phyloP scores from a whole-genome alignment of 1,140 invertebrate species.

The Solenopsis invicta region DNA sequence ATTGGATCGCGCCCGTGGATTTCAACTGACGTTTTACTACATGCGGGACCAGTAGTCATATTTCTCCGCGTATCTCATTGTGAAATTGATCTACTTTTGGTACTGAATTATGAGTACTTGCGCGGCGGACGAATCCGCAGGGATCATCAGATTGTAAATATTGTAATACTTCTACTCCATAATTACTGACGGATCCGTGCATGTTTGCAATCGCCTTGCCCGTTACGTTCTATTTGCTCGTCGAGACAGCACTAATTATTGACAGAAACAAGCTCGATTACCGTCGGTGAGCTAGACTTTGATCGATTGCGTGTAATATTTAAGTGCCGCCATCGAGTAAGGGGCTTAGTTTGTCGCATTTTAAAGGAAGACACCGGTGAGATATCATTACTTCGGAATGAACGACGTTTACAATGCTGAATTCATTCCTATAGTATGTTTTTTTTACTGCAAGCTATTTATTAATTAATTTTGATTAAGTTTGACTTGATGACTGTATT shows the following conservation, averaged over 20 bases:
- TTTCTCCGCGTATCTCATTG: not conserved
- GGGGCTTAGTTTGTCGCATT: conserved; percentile 14
- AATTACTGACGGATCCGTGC: not conserved
- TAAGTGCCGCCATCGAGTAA: conserved; percentile 12
- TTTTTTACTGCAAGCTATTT: not conserved
- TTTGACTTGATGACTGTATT: not conserved
- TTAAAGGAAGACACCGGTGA: not conserved
- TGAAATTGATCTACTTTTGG: conserved; percentile 54
- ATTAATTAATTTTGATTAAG: not conserved
- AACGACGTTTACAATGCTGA: conserved; percentile 7
- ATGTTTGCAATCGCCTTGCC: not conserved
- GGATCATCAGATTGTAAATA: conserved; percentile 53
- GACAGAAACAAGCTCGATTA: conserved; percentile 42
- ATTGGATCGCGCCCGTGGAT: not conserved
- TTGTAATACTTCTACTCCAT: conserved; percentile 35
- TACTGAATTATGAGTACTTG: not conserved
- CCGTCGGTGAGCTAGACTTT: conserved; percentile 21
- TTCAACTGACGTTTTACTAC: conserved; percentile 53
- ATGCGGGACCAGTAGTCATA: not conserved
- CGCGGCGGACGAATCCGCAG: not conserved
- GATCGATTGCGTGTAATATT: conserved; percentile 54
- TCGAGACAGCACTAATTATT: conserved; percentile 36
- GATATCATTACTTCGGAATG: not conserved
- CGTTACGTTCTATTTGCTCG: conserved; percentile 46
- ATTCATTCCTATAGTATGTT: not conserved